Evolutionary conservation across 1,140 invertebrate genomes (phyloP).

Genomic region (Cecropterus lyciades): DNA sequence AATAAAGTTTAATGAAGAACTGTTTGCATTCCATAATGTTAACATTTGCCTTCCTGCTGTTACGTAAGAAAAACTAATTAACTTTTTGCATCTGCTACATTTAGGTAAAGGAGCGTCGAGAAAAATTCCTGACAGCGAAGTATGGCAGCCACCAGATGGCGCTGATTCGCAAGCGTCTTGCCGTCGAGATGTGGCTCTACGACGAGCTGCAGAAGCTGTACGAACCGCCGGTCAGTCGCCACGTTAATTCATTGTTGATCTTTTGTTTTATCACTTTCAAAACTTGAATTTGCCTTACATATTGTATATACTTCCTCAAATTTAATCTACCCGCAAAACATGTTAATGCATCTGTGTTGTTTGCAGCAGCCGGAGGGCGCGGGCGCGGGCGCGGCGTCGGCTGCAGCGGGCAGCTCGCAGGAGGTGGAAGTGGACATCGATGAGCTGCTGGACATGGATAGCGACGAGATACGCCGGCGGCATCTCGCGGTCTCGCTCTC

Average conservation of each 20-base stretch:
- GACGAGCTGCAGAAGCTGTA: constrained; percentile 97
- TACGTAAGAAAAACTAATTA: too few species aligned
- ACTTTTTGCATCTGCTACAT: not conserved
- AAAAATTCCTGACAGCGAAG: constrained; percentile 98
- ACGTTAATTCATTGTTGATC: too few species aligned
- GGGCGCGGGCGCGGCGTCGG: constrained; percentile 36
- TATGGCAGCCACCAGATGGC: constrained; percentile 99
- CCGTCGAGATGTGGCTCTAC: constrained; percentile 99
- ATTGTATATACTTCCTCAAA: constrained; percentile 3
- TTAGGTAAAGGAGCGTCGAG: constrained; percentile 92
- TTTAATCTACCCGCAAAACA: too few species aligned
- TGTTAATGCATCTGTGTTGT: too few species aligned
- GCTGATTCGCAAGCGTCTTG: constrained; percentile 96
- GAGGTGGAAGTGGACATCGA: constrained; percentile 97
- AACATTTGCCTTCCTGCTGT: too few species aligned
- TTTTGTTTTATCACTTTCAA: too few species aligned
- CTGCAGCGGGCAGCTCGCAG: constrained; percentile 81
- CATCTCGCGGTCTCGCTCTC: constrained; percentile 89
- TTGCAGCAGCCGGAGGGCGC: constrained; percentile 63
- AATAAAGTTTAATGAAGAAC: too few species aligned
- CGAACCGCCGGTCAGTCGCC: constrained; percentile 89
- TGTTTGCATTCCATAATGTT: too few species aligned
- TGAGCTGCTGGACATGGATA: constrained; percentile 96
- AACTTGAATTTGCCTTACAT: too few species aligned
- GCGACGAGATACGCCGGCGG: constrained; percentile 91